Evolutionary conservation across 2,113 vertebrate species (phyloP).

Genomic region (Leptodactylus fuscus): DNA sequence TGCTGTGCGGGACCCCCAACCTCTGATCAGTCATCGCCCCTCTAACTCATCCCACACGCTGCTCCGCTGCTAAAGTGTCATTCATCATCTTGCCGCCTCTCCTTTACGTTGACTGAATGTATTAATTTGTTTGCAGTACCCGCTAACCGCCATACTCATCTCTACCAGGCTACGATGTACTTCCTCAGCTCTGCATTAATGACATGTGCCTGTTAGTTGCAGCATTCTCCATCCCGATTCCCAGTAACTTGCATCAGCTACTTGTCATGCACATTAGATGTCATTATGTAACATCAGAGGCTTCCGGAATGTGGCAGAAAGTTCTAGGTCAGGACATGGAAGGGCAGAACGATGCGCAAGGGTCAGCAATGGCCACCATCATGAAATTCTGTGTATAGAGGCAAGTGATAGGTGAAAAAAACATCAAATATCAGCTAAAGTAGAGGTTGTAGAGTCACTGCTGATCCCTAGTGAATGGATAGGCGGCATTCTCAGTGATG

Average conservation of each 20-base stretch:
- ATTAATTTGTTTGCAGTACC: constrained; percentile 66
- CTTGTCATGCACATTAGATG: background rate
- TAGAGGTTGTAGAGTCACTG: too few species aligned
- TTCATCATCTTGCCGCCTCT: constrained; percentile 72
- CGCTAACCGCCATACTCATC: constrained; percentile 75
- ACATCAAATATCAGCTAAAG: too few species aligned
- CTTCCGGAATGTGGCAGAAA: too few species aligned
- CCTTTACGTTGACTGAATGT: constrained; percentile 71
- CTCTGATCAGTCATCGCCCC: constrained; percentile 63
- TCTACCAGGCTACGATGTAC: constrained; percentile 76
- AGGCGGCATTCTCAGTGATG: background rate
- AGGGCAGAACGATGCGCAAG: too few species aligned
- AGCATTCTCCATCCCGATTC: background rate
- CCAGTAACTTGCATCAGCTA: constrained; percentile 18
- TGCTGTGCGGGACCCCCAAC: background rate
- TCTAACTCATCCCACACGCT: constrained; percentile 82
- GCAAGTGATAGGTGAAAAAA: too few species aligned
- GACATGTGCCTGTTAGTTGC: too few species aligned
- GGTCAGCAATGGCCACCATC: too few species aligned
- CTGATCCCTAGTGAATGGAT: background rate
- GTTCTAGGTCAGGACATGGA: too few species aligned
- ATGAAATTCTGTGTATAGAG: too few species aligned
- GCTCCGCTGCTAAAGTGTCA: constrained; percentile 72
- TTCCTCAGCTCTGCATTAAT: constrained; percentile 59
- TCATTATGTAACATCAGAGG: too few species aligned